Conservation (phyloP, 2,888 invertebrate species). For the Stomorhina lunata region DNA sequence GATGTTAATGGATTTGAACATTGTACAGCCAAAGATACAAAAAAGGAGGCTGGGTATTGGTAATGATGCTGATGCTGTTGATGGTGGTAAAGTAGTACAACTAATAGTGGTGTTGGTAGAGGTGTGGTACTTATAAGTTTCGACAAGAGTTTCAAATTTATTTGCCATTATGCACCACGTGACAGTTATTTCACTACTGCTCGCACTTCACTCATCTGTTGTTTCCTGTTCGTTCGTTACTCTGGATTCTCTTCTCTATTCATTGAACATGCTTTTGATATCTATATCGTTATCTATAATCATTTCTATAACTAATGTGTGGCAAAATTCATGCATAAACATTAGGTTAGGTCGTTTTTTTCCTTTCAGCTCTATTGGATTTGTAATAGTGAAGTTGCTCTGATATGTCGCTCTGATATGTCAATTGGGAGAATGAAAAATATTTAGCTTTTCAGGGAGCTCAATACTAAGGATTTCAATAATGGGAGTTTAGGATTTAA, state of each 20-base stretch:
- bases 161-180: constrained; percentile 64
- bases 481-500: too few relatives aligned
- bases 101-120: constrained; percentile 5
- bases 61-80: background rate
- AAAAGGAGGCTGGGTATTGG: constrained; percentile 3
- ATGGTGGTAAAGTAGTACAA: background rate
- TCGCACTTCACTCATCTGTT: constrained; percentile 6
- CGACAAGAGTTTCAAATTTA: constrained; percentile 56
- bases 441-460: too few relatives aligned
- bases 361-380: too few relatives aligned
- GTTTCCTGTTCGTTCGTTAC: background rate
- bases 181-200: constrained; percentile 57
- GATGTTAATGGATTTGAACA: constrained; percentile 27
- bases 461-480: too few relatives aligned
- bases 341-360: too few relatives aligned
- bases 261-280: constrained; percentile 34
- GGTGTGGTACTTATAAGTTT: constrained; percentile 53
- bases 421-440: too few relatives aligned
- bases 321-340: too few relatives aligned
- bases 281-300: constrained; percentile 34
- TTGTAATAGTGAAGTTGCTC: too few relatives aligned
- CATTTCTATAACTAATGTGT: background rate
- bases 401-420: too few relatives aligned
- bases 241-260: too few relatives aligned
- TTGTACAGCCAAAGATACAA: background rate